These are phyloP conservation scores for Gymnoscelis rufifasciata DNA, from an alignment of 2,888 invertebrate genomes.

Conservation along the genomic window DNA sequence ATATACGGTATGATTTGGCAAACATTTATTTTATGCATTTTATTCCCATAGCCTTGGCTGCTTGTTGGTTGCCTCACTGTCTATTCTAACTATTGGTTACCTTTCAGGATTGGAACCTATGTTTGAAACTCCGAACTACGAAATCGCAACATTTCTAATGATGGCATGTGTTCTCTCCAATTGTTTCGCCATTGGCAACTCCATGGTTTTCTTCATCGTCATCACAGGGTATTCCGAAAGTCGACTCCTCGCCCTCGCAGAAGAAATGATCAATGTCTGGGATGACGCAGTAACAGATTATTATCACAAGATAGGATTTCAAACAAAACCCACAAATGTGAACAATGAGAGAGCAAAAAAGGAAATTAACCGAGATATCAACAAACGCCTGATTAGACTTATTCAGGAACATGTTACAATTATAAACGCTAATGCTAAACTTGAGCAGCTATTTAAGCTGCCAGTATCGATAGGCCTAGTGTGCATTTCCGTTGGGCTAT, in stretches of 20 bases:
- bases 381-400: not conserved
- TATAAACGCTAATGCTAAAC: not conserved
- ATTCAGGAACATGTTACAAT: not conserved
- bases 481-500: slow-evolving; percentile 40
- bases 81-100: no score
- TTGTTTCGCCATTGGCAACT: not conserved
- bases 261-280: not conserved
- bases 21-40: no score
- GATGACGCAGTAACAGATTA: not conserved
- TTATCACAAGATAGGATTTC: not conserved
- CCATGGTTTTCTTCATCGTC: not conserved
- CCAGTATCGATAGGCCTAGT: slow-evolving; percentile 37
- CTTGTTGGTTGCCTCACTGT: no score
- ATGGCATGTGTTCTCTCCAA: not conserved
- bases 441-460: not conserved
- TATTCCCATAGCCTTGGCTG: no score
- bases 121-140: slow-evolving; percentile 1
- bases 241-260: not conserved
- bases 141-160: not conserved
- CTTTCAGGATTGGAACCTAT: not conserved
- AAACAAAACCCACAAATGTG: not conserved
- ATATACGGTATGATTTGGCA: not conserved
- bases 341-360: not conserved
- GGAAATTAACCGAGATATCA: not conserved
- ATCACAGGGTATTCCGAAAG: not conserved